These are phyloP conservation scores for Poecilia gillii DNA, from an alignment of 2,797 vertebrate species.

Conservation along the genomic window DNA sequence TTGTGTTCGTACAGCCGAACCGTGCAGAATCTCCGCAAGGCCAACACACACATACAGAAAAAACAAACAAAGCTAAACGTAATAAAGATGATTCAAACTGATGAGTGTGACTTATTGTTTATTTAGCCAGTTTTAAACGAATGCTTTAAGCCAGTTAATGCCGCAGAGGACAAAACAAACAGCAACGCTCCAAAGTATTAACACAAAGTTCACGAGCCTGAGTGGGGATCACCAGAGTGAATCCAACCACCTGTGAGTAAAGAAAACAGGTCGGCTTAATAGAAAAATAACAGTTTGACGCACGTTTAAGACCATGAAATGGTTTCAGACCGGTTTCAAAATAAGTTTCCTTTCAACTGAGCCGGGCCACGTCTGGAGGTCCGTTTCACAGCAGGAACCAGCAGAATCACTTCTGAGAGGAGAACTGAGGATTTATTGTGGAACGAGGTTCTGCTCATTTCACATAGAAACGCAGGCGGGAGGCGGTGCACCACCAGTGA, in stretches of 20 bases:
- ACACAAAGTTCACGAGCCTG: not conserved
- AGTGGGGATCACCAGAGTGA: not conserved
- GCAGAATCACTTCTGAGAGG: not conserved
- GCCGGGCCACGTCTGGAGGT: not conserved
- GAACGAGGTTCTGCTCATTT: not conserved
- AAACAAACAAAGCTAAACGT: not conserved
- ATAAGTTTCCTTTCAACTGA: slow-evolving; percentile 28
- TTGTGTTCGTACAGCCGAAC: slow-evolving; percentile 51
- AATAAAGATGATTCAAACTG: slow-evolving; percentile 63
- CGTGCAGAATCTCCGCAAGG: slow-evolving; percentile 59
- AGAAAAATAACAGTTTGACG: slow-evolving; percentile 4
- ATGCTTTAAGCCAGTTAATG: slow-evolving; percentile 16
- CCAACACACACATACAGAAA: slow-evolving; percentile 25
- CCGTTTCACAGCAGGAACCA: not conserved
- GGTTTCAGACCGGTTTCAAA: slow-evolving; percentile 14
- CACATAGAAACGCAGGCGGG: not conserved
- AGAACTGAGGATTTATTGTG: not conserved
- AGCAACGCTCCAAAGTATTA: slow-evolving; percentile 1
- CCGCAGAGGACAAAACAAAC: slow-evolving; percentile 5
- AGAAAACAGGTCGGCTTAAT: slow-evolving; percentile 10
- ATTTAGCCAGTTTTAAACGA: slow-evolving; percentile 54
- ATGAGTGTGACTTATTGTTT: slow-evolving; percentile 46
- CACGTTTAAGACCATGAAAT: not conserved
- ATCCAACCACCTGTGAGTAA: not conserved
- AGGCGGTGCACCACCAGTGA: not conserved